Evolutionary conservation across 1,140 invertebrate species (phyloP).

Genomic region (Mya arenaria): DNA sequence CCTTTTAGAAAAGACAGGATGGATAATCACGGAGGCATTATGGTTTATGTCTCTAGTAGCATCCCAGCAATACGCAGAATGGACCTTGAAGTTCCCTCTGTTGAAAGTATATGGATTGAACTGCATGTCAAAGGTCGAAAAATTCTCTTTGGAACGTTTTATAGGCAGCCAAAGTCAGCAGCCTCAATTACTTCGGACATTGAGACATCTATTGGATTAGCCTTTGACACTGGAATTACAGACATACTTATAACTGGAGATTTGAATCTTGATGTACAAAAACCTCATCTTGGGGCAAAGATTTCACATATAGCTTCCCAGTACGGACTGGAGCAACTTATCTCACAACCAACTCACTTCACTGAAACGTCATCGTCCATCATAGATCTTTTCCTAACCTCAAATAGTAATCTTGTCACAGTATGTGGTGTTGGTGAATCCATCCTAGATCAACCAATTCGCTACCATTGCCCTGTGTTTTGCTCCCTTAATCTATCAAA

Average conservation of each 20-base stretch:
- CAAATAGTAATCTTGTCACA: no score
- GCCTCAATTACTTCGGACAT: neutral
- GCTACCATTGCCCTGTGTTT: no score
- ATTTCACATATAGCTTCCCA: neutral
- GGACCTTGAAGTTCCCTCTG: neutral
- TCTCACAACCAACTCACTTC: no score
- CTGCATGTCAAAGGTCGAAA: neutral
- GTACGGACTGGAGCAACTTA: neutral
- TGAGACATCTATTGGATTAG: neutral
- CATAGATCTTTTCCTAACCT: no score
- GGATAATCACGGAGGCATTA: neutral
- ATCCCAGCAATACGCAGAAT: neutral
- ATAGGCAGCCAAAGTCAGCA: neutral
- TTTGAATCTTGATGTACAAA: neutral
- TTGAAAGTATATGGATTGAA: slow-evolving; percentile 8
- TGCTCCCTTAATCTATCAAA: no score
- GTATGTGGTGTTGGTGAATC: no score
- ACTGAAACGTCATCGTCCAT: no score
- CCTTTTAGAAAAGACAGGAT: no score
- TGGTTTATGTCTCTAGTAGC: neutral
- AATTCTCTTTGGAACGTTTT: neutral
- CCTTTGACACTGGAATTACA: neutral
- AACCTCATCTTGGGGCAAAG: neutral
- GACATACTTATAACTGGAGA: neutral
- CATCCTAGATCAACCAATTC: no score